Evolutionary conservation across 2,888 invertebrate species (phyloP), one percentile per base, ranked within the genome.

Genomic region (Epistrophe grossulariae): DNA sequence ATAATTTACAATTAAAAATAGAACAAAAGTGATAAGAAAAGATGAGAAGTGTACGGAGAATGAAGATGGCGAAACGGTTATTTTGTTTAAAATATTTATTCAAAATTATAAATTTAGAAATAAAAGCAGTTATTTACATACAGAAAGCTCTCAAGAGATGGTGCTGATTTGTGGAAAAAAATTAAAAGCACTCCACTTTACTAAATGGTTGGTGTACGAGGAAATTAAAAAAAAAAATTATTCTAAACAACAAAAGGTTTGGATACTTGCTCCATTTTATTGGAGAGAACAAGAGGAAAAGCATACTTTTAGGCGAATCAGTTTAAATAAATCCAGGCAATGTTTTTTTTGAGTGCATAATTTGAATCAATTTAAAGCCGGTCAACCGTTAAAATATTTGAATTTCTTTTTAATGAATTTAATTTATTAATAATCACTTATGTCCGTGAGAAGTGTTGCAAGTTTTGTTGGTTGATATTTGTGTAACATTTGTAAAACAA

Each of bases 141-240:
- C 68, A 79, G 87, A 91, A 92, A 92, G 92, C 92, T 89, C 90
- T 85, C 89, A 90, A 89, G 7, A 92, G 92, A 92, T 92, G 92
- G 91, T 91, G 92, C 92, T 90, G 91, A 90, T 89, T 76, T 19
- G 81, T 43, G 64, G n/a, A 48, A 45, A 71, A n/a, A 55, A 52
- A 28, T 19, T 17, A 64, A 60, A 62, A 8, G 1, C 55, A 55
- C 10, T 15, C 40, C 59, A 66, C 31, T 17, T 17, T 17, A 2
- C 6, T n/a, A 50, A 15, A 2, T 11, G 74, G 72, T 85, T 81
- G 5, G 71, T 73, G 81, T 59, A 82, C 2, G 70, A 43, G 55
- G 55, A 40, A 55, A 5, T 48, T 24, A 68, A 17, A 57, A 64
- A 24, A 24, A 24, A 24, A 24, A 24, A 24, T n/a, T 24, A 70